Conservation (phyloP, 2,888 invertebrate genomes). For the Agrochola lota region DNA sequence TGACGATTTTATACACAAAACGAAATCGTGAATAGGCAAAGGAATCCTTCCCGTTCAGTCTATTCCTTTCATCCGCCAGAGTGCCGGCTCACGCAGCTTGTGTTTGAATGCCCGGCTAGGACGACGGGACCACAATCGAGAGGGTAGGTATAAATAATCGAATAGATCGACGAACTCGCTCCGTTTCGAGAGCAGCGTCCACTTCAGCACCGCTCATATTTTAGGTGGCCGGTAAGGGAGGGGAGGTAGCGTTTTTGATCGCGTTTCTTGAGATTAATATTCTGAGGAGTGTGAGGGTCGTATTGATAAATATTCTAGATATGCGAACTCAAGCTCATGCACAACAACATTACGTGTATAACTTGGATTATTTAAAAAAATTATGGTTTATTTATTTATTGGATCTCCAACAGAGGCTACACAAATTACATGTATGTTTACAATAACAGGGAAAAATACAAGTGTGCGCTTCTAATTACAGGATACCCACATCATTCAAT, state of each 20-base stretch:
- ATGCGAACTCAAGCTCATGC: not conserved
- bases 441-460: too few species aligned
- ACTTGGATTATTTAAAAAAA: not conserved
- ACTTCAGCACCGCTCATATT: conserved; percentile 62
- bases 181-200: conserved; percentile 54
- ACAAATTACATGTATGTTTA: not conserved
- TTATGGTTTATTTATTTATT: not conserved
- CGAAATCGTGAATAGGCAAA: not conserved
- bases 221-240: conserved; percentile 38
- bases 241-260: conserved; percentile 31
- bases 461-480: too few species aligned
- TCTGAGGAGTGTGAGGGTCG: not conserved
- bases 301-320: not conserved
- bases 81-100: conserved; percentile 20
- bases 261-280: not conserved
- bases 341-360: not conserved
- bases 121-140: conserved; percentile 45
- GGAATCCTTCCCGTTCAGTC: conserved; percentile 10
- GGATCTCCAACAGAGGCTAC: not conserved
- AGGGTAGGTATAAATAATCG: conserved; percentile 62
- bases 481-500: too few species aligned
- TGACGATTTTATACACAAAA: not conserved
- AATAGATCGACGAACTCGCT: conserved; percentile 60
- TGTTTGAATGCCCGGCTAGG: conserved; percentile 34
- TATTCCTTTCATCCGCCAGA: conserved; percentile 34